Conservation (phyloP, 1,140 invertebrate genomes). For the Trigoniulus corallinus region DNA sequence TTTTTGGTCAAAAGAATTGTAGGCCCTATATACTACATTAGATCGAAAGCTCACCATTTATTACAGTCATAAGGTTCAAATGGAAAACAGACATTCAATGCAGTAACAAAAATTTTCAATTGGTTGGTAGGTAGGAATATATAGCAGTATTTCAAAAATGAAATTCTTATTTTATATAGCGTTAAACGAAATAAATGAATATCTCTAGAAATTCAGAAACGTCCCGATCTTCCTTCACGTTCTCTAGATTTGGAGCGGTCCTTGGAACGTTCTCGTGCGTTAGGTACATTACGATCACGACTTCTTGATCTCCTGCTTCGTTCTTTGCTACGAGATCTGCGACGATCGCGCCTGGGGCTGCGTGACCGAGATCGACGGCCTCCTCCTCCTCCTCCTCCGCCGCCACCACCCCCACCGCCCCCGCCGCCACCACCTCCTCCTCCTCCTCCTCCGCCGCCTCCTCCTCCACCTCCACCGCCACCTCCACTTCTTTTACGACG, state of each 20-base stretch:
- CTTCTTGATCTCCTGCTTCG: conserved; percentile 16
- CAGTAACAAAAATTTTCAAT: no score
- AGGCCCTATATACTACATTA: no score
- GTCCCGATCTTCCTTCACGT: conserved; percentile 9
- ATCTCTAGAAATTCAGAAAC: conserved; percentile 9
- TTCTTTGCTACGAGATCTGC: conserved; percentile 13
- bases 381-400: neutral
- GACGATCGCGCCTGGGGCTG: conserved; percentile 14
- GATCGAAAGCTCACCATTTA: no score
- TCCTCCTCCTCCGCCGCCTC: neutral
- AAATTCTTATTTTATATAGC: no score
- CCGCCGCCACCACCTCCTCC: neutral
- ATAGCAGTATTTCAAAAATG: no score
- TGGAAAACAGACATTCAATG: no score
- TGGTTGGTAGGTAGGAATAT: no score
- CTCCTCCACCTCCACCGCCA: conserved; percentile 7
- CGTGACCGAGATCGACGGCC: conserved; percentile 18
- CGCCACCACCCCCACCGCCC: neutral
- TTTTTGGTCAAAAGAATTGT: no score
- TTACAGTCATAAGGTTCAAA: no score
- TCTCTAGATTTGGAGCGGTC: conserved; percentile 8
- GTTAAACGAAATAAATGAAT: no score
- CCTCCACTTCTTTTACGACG: conserved; percentile 26
- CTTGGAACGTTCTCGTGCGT: neutral
- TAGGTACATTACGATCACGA: conserved; percentile 11